A percentile compares a stretch with the other conserved stretches of the same genome.
These are phyloP conservation scores for Silurus meridionalis DNA, from an alignment of 2,113 vertebrate species.

Conservation along the genomic window DNA sequence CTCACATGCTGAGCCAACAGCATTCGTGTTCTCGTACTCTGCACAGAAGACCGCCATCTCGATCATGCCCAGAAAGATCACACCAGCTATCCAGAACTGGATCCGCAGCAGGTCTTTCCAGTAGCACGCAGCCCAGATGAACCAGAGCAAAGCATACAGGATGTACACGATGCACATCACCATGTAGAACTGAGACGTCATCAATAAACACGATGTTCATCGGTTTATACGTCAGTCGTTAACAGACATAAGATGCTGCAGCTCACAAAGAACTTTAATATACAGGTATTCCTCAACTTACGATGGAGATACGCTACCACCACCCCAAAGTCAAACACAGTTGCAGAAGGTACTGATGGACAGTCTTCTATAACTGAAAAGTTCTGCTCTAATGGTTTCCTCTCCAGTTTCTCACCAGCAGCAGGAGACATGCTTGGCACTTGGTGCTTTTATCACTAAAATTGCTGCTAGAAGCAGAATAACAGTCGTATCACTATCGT, in stretches of 20 bases:
- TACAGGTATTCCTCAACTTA: no score
- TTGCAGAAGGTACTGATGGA: no score
- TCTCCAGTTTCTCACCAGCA: no score
- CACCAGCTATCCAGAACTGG: conserved; percentile 89
- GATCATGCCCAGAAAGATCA: conserved; percentile 88
- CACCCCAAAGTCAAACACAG: no score
- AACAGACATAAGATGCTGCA: neutral
- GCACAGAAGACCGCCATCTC: conserved; percentile 88
- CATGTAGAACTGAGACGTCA: conserved; percentile 75
- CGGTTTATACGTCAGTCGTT: neutral
- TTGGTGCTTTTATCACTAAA: no score
- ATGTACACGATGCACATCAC: conserved; percentile 86
- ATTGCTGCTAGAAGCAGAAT: no score
- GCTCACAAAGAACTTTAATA: neutral
- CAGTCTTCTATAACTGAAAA: no score
- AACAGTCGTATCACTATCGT: no score
- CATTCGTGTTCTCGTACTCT: conserved; percentile 85
- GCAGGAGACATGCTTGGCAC: no score
- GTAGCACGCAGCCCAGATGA: conserved; percentile 84
- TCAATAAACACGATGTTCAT: neutral
- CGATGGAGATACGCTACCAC: no score
- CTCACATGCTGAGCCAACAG: conserved; percentile 80
- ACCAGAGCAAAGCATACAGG: conserved; percentile 82
- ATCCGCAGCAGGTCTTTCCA: conserved; percentile 88
- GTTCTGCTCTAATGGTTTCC: no score